Base-by-base conservation (phyloP, 2,888 invertebrate genomes). In the Drosophila stalkeri region DNA sequence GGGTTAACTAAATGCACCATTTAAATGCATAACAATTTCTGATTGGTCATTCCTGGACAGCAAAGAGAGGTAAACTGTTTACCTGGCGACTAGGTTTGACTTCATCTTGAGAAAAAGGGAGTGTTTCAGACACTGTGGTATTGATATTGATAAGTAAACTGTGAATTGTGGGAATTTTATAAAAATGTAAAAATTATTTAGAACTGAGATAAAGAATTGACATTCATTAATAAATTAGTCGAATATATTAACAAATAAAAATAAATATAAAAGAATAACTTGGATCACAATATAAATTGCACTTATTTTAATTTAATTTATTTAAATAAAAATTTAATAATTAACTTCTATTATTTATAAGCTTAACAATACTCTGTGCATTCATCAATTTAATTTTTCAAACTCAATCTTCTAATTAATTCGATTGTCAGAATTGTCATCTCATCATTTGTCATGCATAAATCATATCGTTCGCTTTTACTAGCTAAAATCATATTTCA, bases 1-100 rank as follows among this genome's bases (percentile, higher is more conserved):
- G 63, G 84, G 83, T 86, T 75, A 83, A 86, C 63, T 71, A 72
- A 78, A 84, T 84, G 85, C 80, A 74, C 51, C 75, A 75, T 72
- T 77, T 75, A 49, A 78, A 70, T 75, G 70, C 76, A 69, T 49
- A 69, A 65, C 52, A 55, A 63, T 56, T 61, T 20, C 59, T 57
- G 75, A 77, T 77, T 74, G 65, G 27, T 57, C 59, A 47, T 64
- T 59, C 27, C 60, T 35, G 60, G 27, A 20, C 44, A 44, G 20
- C 27, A 20, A 12, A 37, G 6, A 44, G 12, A 16, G 23, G 27
- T 14, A 41, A 49, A 41, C 54, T 37, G 18, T 33, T 54, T 64
- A 20, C 31, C 37, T 51, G 12, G 11, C 20, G 11, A n/a, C 27
- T 8, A 23, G n/a, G 43, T 27, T 47, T n/a, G 47, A 61, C 37